Base-by-base conservation (phyloP, 2,888 invertebrate species). In the Peribatodes rhomboidaria region DNA sequence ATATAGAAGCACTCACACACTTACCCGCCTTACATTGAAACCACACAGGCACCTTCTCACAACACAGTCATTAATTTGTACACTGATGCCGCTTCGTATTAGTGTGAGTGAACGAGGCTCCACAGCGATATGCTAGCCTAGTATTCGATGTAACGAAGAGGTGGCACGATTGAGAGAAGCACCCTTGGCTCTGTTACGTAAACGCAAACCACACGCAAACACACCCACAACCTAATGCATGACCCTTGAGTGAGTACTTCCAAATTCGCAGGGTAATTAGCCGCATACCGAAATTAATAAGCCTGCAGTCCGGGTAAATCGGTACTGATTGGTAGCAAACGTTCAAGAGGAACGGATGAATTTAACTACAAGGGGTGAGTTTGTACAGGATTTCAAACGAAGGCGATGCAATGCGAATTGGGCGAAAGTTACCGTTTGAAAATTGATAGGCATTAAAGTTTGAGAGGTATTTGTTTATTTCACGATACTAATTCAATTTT, bases 311-410 rank as follows among this genome's bases (percentile, higher is more conserved):
- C 84, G 81, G 85, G 82, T 83, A 86, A 87, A 89, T 88, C 89
- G 80, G 79, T 80, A 80, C 84, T 89, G 89, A 92, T 91, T 90
- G 88, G 82, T 83, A 82, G 86, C 77, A 81, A 81, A 79, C 83
- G 75, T 73, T 88, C 82, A 89, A 90, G 90, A 89, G 89, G 87
- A 80, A 86, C 92, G 92, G 82, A 93, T 93, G 93, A 93, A 93
- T 93, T 86, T 93, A 88, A 92, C 92, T 84, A 93, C 93, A 75
- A 93, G 87, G 75, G 90, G 93, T 93, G 78, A 90, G 91, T 84
- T 68, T 18, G 18, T 58, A 20, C 31, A n/a, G 35, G 42, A 35
- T 39, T n/a, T 16, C 31, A 22, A 60, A 18, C 9, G 14, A 18
- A 18, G 35, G 49, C 37, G 20, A 10, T 47, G 60, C 60, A 39